Percentiles rank a stretch among this genome's conserved stretches.
Evolutionary conservation across 1,140 invertebrate genomes (phyloP).

Genomic region (Acyrthosiphon pisum): DNA sequence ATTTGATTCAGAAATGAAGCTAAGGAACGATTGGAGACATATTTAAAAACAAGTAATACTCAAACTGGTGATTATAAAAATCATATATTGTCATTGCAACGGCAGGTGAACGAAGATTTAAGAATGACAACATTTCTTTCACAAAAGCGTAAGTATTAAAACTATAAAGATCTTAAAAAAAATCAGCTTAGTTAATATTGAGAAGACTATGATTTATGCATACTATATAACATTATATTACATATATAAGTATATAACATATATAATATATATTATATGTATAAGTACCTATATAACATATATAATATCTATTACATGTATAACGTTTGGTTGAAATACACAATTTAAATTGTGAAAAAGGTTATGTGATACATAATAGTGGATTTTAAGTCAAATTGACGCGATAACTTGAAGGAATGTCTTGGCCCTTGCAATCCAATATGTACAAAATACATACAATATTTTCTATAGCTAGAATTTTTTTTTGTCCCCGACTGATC

Average conservation of each 20-base stretch:
- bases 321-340: not conserved
- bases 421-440: too few species aligned
- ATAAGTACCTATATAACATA: too few species aligned
- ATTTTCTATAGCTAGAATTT: too few species aligned
- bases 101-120: not conserved
- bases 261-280: too few species aligned
- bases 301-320: not conserved
- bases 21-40: constrained; percentile 1
- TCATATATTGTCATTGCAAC: not conserved
- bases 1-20: constrained; percentile 12
- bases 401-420: too few species aligned
- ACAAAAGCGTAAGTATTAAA: constrained; percentile 13
- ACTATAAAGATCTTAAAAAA: not conserved
- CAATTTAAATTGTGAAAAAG: not conserved
- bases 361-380: not conserved
- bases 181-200: too few species aligned
- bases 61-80: not conserved
- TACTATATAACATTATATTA: not conserved
- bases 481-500: too few species aligned
- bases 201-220: not conserved
- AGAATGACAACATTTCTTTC: not conserved
- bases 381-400: too few species aligned
- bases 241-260: too few species aligned
- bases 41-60: not conserved
- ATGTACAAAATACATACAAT: too few species aligned